These are phyloP conservation scores for Neuroscelio doddi DNA, from an alignment of 2,888 invertebrate genomes.

Conservation along the genomic window DNA sequence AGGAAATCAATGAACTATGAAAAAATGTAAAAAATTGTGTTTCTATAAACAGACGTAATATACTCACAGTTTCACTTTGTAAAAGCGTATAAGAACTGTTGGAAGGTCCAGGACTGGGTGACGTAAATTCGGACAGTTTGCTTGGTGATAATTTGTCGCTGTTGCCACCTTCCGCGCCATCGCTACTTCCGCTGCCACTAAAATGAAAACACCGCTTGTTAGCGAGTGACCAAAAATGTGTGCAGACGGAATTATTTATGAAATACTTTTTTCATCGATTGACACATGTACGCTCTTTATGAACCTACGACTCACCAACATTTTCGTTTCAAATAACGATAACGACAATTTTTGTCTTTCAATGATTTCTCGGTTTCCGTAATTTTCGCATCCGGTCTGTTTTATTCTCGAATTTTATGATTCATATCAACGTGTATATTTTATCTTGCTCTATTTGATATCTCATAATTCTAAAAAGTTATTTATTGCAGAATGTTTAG, in stretches of 20 bases:
- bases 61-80: conserved; percentile 65
- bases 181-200: conserved; percentile 76
- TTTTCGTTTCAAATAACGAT: too few species aligned
- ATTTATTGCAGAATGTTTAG: too few species aligned
- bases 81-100: conserved; percentile 66
- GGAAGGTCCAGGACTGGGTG: conserved; percentile 67
- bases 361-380: conserved; percentile 9
- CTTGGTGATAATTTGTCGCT: conserved; percentile 67
- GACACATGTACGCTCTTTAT: too few species aligned
- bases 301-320: too few species aligned
- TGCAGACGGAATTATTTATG: too few species aligned
- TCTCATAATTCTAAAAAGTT: too few species aligned
- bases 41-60: not conserved
- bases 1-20: too few species aligned
- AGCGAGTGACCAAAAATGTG: too few species aligned
- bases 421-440: not conserved
- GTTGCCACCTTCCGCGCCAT: conserved; percentile 73
- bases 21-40: conserved; percentile 1
- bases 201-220: conserved; percentile 52
- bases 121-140: conserved; percentile 66
- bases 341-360: too few species aligned
- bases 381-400: conserved; percentile 11
- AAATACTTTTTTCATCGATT: too few species aligned
- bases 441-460: too few species aligned
- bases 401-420: conserved; percentile 22